Base-by-base conservation (phyloP, 1,140 invertebrate genomes). In the Anastrepha obliqua region DNA sequence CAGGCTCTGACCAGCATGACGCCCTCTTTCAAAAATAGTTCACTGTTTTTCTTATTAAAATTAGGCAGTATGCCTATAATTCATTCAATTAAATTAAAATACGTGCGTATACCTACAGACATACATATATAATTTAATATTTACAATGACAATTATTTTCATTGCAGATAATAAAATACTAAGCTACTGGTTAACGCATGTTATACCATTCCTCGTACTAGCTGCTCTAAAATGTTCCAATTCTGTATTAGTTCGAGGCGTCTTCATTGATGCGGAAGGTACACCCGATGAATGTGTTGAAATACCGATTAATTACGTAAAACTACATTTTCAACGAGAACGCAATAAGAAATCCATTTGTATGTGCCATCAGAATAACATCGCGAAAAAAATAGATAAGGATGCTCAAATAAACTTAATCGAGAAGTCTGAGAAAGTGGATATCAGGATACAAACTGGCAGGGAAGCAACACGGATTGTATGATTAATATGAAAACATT, bases 241-340 rank as follows among this genome's bases (percentile, higher is more conserved):
- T 93, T 97, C 97, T 0, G 95, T 97, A 44, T 94, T 98, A 55
- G 97, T 97, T 1, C 94, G 97, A 67, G 97, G 97, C 1, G 96
- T 98, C 2, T 97, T 97, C 91, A 97, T 97, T 62, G 97, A 98
- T 92, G 97, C 95, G 0, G 97, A 97, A 90, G 97, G 97, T 89
- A 95, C 96, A 0, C 95, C 95, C 1, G 96, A 96, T 7, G 95
- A 97, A 89, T 97, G 97, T 90, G 96, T 97, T 0, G 95, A 96
- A 85, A 96, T 98, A 92, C 96, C 97, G 2, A 96, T 96, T 89
- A 96, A 97, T 90, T 98, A 97, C 92, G 94, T 97, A 17, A 94
- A 96, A 88, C 93, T 97, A 15, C 96, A 96, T 93, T 96, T 97
- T 92, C 95, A 97, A 90, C 94, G 95, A 74, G 95, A 95, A 88